Conservation (phyloP, 1,140 invertebrate species). For the Drosophila takahashii region DNA sequence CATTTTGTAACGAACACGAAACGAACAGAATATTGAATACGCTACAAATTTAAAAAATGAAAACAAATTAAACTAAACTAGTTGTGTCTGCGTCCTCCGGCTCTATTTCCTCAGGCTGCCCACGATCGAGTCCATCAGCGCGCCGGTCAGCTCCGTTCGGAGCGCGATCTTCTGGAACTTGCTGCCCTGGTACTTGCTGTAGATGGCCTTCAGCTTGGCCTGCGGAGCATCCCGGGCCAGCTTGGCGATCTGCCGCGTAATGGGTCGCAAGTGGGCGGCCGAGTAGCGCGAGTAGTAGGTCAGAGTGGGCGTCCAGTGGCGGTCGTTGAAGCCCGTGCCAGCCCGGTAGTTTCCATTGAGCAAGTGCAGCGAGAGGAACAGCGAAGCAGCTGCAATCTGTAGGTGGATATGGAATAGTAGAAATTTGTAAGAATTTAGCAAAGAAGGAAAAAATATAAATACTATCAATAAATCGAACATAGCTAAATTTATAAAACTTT, state of each 20-base stretch:
- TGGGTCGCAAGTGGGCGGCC: constrained; percentile 86
- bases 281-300: constrained; percentile 88
- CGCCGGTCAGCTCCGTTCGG: constrained; percentile 86
- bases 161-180: constrained; percentile 88
- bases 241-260: constrained; percentile 87
- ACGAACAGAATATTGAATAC: constrained; percentile 58
- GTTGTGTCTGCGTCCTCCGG: neutral
- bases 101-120: constrained; percentile 49
- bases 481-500: no score
- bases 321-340: constrained; percentile 78
- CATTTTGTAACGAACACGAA: constrained; percentile 45
- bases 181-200: constrained; percentile 87
- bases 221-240: constrained; percentile 87
- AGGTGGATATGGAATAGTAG: neutral
- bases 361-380: constrained; percentile 86
- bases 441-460: no score
- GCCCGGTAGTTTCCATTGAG: constrained; percentile 82
- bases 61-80: constrained; percentile 78
- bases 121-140: constrained; percentile 77
- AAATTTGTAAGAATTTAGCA: neutral
- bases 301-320: constrained; percentile 87
- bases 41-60: constrained; percentile 69
- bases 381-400: constrained; percentile 85
- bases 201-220: constrained; percentile 87
- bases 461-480: no score